Evolutionary conservation across 64 coral and sea anemone species (phyloP).

Genomic region (Exaiptasia diaphana): DNA sequence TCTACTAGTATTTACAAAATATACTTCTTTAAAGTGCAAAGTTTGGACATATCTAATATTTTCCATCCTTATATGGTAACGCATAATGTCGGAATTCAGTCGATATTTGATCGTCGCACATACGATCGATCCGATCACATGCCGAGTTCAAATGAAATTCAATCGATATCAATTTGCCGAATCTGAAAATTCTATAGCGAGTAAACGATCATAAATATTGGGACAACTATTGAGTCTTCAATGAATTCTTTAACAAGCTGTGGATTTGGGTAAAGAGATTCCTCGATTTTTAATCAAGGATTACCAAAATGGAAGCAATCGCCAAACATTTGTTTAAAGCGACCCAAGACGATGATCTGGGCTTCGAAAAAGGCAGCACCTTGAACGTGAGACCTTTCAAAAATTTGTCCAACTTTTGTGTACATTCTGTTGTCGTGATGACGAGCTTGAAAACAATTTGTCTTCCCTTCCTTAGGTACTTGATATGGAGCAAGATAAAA

Average conservation of each 20-base stretch:
- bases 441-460: neutral
- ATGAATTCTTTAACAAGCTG: neutral
- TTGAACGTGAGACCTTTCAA: slow-evolving; percentile 13
- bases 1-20: too few relatives aligned
- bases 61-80: too few relatives aligned
- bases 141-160: too few relatives aligned
- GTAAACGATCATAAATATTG: too few relatives aligned
- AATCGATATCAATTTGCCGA: too few relatives aligned
- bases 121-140: too few relatives aligned
- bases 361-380: slow-evolving; percentile 37
- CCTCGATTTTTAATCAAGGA: neutral
- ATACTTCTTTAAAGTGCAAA: too few relatives aligned
- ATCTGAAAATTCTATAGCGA: too few relatives aligned
- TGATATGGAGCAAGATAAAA: slow-evolving; percentile 51
- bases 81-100: too few relatives aligned
- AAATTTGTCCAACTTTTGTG: neutral
- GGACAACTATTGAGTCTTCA: too few relatives aligned
- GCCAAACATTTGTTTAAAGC: slow-evolving; percentile 26
- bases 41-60: too few relatives aligned
- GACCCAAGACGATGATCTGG: slow-evolving; percentile 46
- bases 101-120: too few relatives aligned
- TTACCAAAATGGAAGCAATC: slow-evolving; percentile 12
- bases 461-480: slow-evolving; percentile 52
- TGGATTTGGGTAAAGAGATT: neutral
- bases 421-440: neutral